These are phyloP conservation scores for Sicus ferrugineus DNA, from an alignment of 2,888 invertebrate species.

Conservation along the genomic window DNA sequence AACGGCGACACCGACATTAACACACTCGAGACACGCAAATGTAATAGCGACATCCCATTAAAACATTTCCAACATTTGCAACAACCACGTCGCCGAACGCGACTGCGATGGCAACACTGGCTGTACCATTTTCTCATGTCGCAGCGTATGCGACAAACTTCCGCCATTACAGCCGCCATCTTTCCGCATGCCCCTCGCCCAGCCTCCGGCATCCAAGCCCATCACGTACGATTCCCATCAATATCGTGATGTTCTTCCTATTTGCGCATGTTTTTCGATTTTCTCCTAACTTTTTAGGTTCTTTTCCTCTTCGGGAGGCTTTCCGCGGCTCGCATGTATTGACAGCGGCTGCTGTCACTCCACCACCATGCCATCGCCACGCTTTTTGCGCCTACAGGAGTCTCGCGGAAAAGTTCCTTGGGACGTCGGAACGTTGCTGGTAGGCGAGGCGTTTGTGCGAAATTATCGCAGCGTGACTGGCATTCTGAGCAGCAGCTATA, in stretches of 20 bases:
- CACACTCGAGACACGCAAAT: too few relatives aligned
- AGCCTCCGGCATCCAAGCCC: conserved; percentile 26
- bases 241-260: conserved; percentile 45
- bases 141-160: conserved; percentile 31
- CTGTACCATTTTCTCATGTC: conserved; percentile 27
- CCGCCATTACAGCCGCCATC: conserved; percentile 17
- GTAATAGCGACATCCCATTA: background rate
- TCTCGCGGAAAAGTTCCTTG: background rate
- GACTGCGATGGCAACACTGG: conserved; percentile 27
- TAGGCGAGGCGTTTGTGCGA: conserved; percentile 14
- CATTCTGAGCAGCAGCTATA: conserved; percentile 31
- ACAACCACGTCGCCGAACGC: background rate
- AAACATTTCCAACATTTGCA: conserved; percentile 29
- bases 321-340: conserved; percentile 17
- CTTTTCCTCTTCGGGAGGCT: background rate
- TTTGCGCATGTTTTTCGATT: conserved; percentile 20
- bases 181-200: background rate
- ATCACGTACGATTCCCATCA: conserved; percentile 49
- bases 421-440: background rate
- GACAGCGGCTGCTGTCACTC: conserved; percentile 12
- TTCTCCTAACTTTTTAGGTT: background rate
- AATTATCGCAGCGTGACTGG: conserved; percentile 45
- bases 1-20: conserved; percentile 2
- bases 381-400: too few relatives aligned
- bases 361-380: too few relatives aligned